phyloP scores from a whole-genome alignment of 2,888 invertebrate species.

The Tinea pellionella region DNA sequence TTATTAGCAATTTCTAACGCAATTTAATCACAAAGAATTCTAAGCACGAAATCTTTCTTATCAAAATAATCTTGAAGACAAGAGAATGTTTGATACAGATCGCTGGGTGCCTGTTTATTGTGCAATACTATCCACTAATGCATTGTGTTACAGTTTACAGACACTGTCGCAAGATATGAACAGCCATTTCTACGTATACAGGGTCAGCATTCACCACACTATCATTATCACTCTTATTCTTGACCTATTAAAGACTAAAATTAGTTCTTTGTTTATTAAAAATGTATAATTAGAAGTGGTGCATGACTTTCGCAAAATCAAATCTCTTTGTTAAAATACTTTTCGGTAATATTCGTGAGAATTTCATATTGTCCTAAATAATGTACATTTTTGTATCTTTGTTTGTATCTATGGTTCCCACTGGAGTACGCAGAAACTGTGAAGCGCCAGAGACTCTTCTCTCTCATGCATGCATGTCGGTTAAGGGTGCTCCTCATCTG shows the following conservation, averaged over 20 bases:
- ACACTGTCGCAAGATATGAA: conserved; percentile 6
- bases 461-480: too few relatives aligned
- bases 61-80: not conserved
- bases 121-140: conserved; percentile 5
- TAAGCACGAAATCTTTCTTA: conserved; percentile 11
- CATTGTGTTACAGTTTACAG: conserved; percentile 5
- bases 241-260: too few relatives aligned
- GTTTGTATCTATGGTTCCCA: too few relatives aligned
- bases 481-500: too few relatives aligned
- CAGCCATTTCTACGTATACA: not conserved
- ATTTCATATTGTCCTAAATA: not conserved
- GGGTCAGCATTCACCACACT: not conserved
- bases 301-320: not conserved
- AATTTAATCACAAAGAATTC: not conserved
- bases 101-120: conserved; percentile 10
- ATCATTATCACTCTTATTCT: too few relatives aligned
- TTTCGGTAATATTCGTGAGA: not conserved
- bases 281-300: too few relatives aligned
- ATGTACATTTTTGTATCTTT: too few relatives aligned
- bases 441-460: too few relatives aligned
- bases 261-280: too few relatives aligned
- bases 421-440: too few relatives aligned
- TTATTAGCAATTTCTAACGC: not conserved
- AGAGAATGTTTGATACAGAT: conserved; percentile 9
- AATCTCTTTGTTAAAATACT: not conserved